Conservation (phyloP, 2,888 invertebrate species). For the Odontothrips loti region DNA sequence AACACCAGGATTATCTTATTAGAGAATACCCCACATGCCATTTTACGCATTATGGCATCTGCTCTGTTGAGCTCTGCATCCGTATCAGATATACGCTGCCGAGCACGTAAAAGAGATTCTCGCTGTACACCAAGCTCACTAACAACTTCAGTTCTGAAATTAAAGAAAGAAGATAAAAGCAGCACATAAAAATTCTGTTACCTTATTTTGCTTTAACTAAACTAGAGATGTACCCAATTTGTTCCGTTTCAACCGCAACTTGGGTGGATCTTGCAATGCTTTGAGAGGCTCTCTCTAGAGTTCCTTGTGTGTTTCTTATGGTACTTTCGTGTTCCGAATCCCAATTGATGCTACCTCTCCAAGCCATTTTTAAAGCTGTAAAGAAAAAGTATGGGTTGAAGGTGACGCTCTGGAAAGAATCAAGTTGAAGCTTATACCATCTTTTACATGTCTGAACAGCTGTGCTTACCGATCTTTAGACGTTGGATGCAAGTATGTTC, state of each 20-base stretch:
- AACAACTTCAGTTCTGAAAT: slow-evolving; percentile 61
- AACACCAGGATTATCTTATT: slow-evolving; percentile 69
- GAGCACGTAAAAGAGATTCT: slow-evolving; percentile 64
- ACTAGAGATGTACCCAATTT: slow-evolving; percentile 51
- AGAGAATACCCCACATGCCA: slow-evolving; percentile 65
- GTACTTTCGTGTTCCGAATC: not conserved
- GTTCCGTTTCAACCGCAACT: slow-evolving; percentile 74
- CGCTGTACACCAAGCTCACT: slow-evolving; percentile 71
- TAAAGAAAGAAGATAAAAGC: not conserved
- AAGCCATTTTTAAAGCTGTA: not conserved
- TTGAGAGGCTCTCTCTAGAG: slow-evolving; percentile 57
- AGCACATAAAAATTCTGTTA: too few relatives aligned
- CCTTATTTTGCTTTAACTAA: too few relatives aligned
- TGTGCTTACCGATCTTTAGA: too few relatives aligned
- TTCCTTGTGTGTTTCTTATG: slow-evolving; percentile 40
- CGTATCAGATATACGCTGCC: slow-evolving; percentile 64
- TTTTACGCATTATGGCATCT: slow-evolving; percentile 58
- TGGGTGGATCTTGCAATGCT: slow-evolving; percentile 66
- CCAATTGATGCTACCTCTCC: slow-evolving; percentile 5
- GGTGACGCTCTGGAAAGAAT: too few relatives aligned
- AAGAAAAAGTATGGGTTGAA: not conserved
- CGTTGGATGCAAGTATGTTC: too few relatives aligned
- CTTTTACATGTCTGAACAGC: too few relatives aligned
- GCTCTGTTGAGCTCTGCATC: slow-evolving; percentile 65
- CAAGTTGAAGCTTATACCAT: too few relatives aligned